These are phyloP conservation scores for Platorchestia sp. DNA, from an alignment of 1,140 invertebrate species.

Conservation along the genomic window DNA sequence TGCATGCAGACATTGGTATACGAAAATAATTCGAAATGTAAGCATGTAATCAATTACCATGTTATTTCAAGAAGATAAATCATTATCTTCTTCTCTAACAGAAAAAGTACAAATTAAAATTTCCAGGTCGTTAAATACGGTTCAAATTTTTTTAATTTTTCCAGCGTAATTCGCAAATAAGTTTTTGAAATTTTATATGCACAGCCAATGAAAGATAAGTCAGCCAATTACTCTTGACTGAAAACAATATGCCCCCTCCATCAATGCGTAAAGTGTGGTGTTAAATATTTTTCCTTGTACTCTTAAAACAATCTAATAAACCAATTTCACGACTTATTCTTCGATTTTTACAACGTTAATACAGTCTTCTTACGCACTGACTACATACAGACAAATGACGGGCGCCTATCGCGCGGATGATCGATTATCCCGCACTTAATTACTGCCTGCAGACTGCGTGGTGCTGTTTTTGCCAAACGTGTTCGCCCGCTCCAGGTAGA, in stretches of 20 bases:
- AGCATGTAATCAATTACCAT: not conserved
- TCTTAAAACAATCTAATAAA: not conserved
- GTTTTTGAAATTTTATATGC: not conserved
- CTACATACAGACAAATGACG: not conserved
- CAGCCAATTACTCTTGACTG: not conserved
- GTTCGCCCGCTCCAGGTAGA: not conserved
- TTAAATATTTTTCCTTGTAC: not conserved
- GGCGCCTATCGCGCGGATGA: not conserved
- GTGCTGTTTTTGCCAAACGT: not conserved
- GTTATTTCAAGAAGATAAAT: not conserved
- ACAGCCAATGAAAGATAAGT: not conserved
- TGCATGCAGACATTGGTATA: not conserved
- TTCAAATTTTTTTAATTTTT: not conserved
- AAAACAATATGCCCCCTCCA: not conserved
- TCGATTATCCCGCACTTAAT: not conserved
- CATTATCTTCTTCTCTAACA: not conserved
- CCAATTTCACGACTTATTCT: not conserved
- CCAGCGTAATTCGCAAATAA: not conserved
- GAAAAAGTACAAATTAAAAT: not conserved
- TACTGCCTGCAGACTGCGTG: not conserved
- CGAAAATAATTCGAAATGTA: not conserved
- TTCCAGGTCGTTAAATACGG: not conserved
- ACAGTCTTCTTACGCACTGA: not conserved
- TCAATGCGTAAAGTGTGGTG: not conserved
- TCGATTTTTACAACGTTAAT: not conserved